Conservation (phyloP, 2,888 invertebrate genomes). For the Orthosia incerta region DNA sequence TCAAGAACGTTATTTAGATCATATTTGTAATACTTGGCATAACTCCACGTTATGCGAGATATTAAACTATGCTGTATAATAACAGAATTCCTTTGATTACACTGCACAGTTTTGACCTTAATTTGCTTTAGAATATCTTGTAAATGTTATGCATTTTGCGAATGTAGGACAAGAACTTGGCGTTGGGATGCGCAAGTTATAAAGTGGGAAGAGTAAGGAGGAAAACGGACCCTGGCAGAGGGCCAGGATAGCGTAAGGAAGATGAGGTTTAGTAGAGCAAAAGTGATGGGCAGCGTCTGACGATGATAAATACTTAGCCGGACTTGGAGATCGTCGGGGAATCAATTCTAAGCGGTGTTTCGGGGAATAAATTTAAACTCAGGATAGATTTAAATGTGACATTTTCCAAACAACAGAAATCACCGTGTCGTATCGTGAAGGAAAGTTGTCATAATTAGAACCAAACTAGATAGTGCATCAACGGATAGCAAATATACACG, state of each 20-base stretch:
- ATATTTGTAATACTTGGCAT: slow-evolving; percentile 54
- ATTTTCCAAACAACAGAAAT: not conserved
- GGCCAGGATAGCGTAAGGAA: slow-evolving; percentile 28
- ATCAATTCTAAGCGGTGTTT: not conserved
- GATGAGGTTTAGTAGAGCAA: slow-evolving; percentile 24
- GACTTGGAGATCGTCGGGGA: not conserved
- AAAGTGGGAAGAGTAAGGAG: slow-evolving; percentile 23
- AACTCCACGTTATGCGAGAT: slow-evolving; percentile 55
- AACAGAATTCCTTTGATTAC: slow-evolving; percentile 61
- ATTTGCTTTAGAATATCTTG: slow-evolving; percentile 52
- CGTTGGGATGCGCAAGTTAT: slow-evolving; percentile 20
- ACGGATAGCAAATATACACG: not conserved
- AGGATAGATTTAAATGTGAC: not conserved
- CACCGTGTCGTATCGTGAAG: not conserved
- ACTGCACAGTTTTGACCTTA: slow-evolving; percentile 51
- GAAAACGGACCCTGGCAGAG: slow-evolving; percentile 39
- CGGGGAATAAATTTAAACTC: not conserved
- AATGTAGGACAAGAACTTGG: slow-evolving; percentile 30
- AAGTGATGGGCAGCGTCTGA: slow-evolving; percentile 23
- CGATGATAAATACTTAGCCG: slow-evolving; percentile 9
- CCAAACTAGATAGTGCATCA: not conserved
- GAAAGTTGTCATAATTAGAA: not conserved
- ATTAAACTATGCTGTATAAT: slow-evolving; percentile 60
- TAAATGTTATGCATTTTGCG: slow-evolving; percentile 48
- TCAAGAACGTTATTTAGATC: slow-evolving; percentile 45